Conservation (phyloP, 1,140 invertebrate genomes). For the Procambarus virginalis region DNA sequence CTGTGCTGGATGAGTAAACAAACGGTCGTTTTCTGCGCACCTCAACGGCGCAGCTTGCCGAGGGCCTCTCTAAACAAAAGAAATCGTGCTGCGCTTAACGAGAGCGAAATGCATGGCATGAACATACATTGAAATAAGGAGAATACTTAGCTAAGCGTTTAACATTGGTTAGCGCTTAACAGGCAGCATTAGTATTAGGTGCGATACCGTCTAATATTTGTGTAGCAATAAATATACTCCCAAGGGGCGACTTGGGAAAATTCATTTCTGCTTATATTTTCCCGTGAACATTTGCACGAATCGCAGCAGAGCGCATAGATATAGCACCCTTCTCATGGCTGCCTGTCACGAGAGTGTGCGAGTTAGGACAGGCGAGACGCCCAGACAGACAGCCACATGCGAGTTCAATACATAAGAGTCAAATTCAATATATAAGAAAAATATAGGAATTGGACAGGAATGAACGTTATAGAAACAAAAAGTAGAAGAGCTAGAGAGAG, state of each 20-base stretch:
- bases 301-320: not conserved
- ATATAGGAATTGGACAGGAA: too few relatives aligned
- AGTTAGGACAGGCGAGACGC: too few relatives aligned
- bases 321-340: not conserved
- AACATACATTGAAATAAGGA: not conserved
- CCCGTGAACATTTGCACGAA: too few relatives aligned
- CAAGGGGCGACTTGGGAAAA: not conserved
- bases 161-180: conserved; percentile 1
- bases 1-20: too few relatives aligned
- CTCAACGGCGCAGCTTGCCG: too few relatives aligned
- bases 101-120: not conserved
- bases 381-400: too few relatives aligned
- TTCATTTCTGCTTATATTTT: too few relatives aligned
- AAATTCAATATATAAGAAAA: too few relatives aligned
- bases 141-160: conserved; percentile 1
- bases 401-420: too few relatives aligned
- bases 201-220: conserved; percentile 12
- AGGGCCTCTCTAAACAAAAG: not conserved
- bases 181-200: conserved; percentile 11
- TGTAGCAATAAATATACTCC: not conserved
- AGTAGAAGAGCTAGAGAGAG: too few relatives aligned
- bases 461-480: too few relatives aligned
- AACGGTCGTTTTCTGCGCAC: too few relatives aligned
- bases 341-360: not conserved
- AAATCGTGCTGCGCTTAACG: not conserved